Percentiles rank a stretch among this genome's conserved stretches.
phyloP scores from a whole-genome alignment of 1,140 invertebrate genomes.

The Stegodyphus dumicola region DNA sequence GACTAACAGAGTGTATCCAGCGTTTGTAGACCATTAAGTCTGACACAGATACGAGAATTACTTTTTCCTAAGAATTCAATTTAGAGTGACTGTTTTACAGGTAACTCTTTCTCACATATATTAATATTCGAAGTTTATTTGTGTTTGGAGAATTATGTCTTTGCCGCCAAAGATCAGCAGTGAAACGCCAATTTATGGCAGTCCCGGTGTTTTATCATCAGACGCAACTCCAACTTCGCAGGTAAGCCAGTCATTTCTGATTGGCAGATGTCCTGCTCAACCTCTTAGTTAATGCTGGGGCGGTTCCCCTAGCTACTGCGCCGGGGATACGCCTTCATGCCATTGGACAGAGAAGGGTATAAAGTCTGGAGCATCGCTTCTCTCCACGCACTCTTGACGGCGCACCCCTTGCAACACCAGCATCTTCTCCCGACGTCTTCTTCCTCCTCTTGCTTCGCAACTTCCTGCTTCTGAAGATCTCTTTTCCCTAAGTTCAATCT shows the following conservation, averaged over 20 bases:
- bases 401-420: slow-evolving; percentile 24
- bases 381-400: slow-evolving; percentile 36
- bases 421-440: not conserved
- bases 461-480: not conserved
- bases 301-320: slow-evolving; percentile 29
- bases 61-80: too few relatives aligned
- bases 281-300: slow-evolving; percentile 26
- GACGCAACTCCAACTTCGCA: slow-evolving; percentile 18
- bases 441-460: not conserved
- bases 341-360: slow-evolving; percentile 21
- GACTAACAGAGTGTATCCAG: too few relatives aligned
- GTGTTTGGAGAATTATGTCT: too few relatives aligned
- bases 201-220: not conserved
- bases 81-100: too few relatives aligned
- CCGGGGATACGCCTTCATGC: not conserved
- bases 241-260: slow-evolving; percentile 44
- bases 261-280: slow-evolving; percentile 46
- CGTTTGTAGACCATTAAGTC: too few relatives aligned
- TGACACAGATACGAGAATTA: too few relatives aligned
- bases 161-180: too few relatives aligned
- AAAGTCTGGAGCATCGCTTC: not conserved
- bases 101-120: too few relatives aligned
- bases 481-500: not conserved
- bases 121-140: too few relatives aligned
- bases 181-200: too few relatives aligned